These are phyloP conservation scores for Hippopotamyrus pictus DNA, from an alignment of 2,797 vertebrate species.

Conservation along the genomic window DNA sequence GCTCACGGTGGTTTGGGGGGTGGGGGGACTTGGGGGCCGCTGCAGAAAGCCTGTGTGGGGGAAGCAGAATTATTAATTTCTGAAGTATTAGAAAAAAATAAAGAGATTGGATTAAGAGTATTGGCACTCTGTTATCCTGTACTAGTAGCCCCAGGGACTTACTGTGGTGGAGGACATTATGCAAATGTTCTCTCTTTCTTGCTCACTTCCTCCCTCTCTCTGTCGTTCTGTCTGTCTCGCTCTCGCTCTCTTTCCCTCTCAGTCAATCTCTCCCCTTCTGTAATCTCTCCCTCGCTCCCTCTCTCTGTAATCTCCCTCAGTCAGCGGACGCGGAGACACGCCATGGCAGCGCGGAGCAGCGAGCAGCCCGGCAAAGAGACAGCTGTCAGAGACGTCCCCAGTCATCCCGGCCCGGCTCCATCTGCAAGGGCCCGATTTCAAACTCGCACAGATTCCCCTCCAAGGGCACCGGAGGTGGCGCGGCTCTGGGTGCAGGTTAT, in stretches of 20 bases:
- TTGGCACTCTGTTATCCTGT: conserved; percentile 97
- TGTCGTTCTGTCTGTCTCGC: conserved; percentile 24
- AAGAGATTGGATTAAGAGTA: conserved; percentile 99
- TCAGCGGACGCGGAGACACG: conserved; percentile 32
- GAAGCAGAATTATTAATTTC: conserved; percentile 98
- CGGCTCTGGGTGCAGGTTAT: conserved; percentile 10
- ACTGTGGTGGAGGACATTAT: conserved; percentile 98
- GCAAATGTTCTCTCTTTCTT: conserved; percentile 85
- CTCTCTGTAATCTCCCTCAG: conserved; percentile 60
- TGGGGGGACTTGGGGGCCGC: conserved; percentile 46
- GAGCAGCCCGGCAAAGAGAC: conserved; percentile 35
- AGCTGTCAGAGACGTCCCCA: conserved; percentile 43
- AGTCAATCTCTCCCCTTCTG: conserved; percentile 28
- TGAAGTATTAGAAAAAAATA: conserved; percentile 98
- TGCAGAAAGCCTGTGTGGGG: conserved; percentile 43
- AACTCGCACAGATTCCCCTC: conserved; percentile 29
- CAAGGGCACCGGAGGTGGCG: background rate
- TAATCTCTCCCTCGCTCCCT: conserved; percentile 49
- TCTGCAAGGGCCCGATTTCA: conserved; percentile 4
- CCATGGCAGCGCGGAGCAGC: conserved; percentile 44
- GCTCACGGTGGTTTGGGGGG: conserved; percentile 87
- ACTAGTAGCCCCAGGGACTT: conserved; percentile 89
- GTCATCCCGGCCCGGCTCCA: conserved; percentile 33
- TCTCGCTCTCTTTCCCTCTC: conserved; percentile 20
- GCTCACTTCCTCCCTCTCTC: conserved; percentile 59